Conservation (phyloP, 2,888 invertebrate species). For the Xestia c-nigrum region DNA sequence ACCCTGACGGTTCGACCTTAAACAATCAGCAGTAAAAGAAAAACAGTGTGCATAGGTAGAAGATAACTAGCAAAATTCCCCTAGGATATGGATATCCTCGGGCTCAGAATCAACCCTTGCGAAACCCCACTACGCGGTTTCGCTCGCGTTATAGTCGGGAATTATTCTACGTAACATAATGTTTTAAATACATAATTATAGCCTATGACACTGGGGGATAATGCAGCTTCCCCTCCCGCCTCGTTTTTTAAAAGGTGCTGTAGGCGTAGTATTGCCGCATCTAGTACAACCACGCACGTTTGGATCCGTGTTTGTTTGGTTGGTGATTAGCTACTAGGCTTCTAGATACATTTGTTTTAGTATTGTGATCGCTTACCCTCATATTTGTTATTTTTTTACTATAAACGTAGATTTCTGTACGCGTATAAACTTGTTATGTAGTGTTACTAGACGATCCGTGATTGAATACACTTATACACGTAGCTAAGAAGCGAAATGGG, state of each 20-base stretch:
- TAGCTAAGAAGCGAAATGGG: no score
- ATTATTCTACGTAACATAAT: neutral
- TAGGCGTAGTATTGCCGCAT: no score
- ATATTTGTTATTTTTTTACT: no score
- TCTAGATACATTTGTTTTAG: neutral
- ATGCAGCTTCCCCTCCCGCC: neutral
- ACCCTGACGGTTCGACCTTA: no score
- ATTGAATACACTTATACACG: no score
- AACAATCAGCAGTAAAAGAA: neutral
- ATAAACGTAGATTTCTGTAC: no score
- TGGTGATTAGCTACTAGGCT: neutral
- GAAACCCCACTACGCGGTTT: neutral
- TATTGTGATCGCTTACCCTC: neutral
- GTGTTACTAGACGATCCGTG: no score
- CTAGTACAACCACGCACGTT: no score
- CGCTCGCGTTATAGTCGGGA: neutral
- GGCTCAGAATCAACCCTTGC: constrained; percentile 1
- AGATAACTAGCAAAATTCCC: neutral
- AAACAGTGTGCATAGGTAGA: neutral
- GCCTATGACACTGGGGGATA: neutral
- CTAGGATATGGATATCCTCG: neutral
- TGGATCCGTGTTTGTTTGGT: neutral
- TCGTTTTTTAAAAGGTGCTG: no score
- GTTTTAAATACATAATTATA: neutral
- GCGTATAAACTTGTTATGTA: no score